Evolutionary conservation across 2,888 invertebrate species (phyloP), one percentile per base, ranked within the genome.

Genomic region (Drosophila borealis): DNA sequence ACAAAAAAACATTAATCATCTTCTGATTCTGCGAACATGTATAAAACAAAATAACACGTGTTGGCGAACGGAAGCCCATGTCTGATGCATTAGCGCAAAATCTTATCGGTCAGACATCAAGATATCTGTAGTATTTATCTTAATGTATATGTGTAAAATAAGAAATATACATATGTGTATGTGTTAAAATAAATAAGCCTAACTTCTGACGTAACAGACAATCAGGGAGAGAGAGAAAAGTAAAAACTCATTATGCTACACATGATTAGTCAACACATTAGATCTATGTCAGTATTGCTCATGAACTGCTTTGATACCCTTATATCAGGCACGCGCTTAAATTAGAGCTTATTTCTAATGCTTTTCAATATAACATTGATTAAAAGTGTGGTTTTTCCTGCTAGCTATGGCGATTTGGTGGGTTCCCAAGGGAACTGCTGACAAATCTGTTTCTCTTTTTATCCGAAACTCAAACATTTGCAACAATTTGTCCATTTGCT

Each of bases 41-140:
- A 45, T 37, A 46, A 45, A 64, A 19, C 13, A 9, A 57, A 36
- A 63, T 44, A 37, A 63, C 25, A 14, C 13, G 14, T 6, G 29
- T 54, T 48, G 39, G 41, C 50, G 41, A 63, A 76, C 76, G 71
- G 55, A 70, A 77, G 72, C 59, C 59, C n/a, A 39, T 53, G 76
- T 69, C 57, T 13, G 48, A 48, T 19, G 10, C 25, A 63, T 36
- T 69, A 54, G 54, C 63, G 71, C 56, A 63, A 29, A 37, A 39
- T 69, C 29, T 72, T 69, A 61, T 68, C 70, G 59, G 67, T 59
- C 33, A 41, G 36, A 29, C 29, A n/a, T 21, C 45, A 36, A n/a
- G 37, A 46, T 21, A 66, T 5, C 25, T 8, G 29, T 29, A 46
- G 14, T 46, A 64, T 46, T 25, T 49, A 53, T 67, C 55, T 67